Conservation (phyloP, 2,113 vertebrate species). For the Zapus hudsonius region DNA sequence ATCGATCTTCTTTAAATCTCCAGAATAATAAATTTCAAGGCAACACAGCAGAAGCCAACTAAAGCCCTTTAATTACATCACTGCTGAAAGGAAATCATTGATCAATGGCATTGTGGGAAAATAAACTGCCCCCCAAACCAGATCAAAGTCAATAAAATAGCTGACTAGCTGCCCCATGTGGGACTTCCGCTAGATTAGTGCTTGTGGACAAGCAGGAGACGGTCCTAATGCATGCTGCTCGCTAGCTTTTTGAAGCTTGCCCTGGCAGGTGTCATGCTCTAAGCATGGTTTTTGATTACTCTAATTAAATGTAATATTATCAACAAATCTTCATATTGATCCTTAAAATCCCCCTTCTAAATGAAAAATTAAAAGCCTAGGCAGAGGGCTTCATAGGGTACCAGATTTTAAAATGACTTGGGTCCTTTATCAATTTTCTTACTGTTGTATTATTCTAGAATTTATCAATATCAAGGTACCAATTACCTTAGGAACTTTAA, state of each 20-base stretch:
- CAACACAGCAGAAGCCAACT: slow-evolving; percentile 85
- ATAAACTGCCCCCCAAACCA: slow-evolving; percentile 90
- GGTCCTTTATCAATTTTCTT: slow-evolving; percentile 71
- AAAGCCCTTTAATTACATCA: slow-evolving; percentile 94
- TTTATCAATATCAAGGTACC: slow-evolving; percentile 66
- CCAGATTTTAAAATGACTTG: slow-evolving; percentile 78
- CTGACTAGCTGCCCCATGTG: slow-evolving; percentile 86
- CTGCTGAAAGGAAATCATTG: slow-evolving; percentile 95
- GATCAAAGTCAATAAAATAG: slow-evolving; percentile 91
- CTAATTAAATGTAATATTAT: slow-evolving; percentile 90
- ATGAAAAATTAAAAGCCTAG: slow-evolving; percentile 82
- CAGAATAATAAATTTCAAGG: slow-evolving; percentile 90
- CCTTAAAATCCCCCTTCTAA: slow-evolving; percentile 79
- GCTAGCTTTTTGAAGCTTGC: slow-evolving; percentile 80
- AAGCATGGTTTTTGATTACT: slow-evolving; percentile 86
- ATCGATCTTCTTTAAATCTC: slow-evolving; percentile 91
- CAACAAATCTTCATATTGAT: slow-evolving; percentile 88
- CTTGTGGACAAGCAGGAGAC: slow-evolving; percentile 78
- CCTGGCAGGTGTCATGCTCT: slow-evolving; percentile 87
- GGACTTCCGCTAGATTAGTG: slow-evolving; percentile 85
- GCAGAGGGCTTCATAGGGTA: slow-evolving; percentile 73
- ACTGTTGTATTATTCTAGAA: slow-evolving; percentile 58
- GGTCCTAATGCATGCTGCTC: slow-evolving; percentile 80
- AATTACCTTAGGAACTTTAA: slow-evolving; percentile 65
- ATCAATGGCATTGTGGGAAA: slow-evolving; percentile 93